Base-by-base conservation (phyloP, 2,888 invertebrate genomes). In the Iphiclides podalirius region DNA sequence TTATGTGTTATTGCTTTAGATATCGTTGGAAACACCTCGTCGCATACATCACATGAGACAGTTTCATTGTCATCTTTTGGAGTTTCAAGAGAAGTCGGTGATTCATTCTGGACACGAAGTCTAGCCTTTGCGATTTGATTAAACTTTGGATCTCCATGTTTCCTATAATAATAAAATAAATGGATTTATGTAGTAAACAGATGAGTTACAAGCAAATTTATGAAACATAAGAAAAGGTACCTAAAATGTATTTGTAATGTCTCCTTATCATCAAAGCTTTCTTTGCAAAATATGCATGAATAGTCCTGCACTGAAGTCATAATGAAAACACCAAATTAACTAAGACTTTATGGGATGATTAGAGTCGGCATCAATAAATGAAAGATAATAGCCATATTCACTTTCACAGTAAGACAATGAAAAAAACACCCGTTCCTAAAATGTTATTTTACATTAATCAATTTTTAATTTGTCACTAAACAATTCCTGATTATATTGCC, bases 1-100 rank as follows among this genome's bases (percentile, higher is more conserved):
- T 92, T 92, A 78, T 93, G 93, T 61, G 92, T 91, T 60, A 93
- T 92, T 2, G 92, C 92, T 53, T 90, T 90, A 1, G 92, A 91
- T 63, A 91, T 90, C 1, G 90, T 88, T 1, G 90, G 84, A 57
- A 92, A 92, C 45, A 79, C 72, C 68, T 90, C 86, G 1, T 89
- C 74, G 64, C 93, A 93, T 38, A 91, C 90, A 67, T 93, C 93
- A 65, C 93, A 93, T 40, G 79, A 78, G 36, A 89, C 75, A 73
- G 72, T 60, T 54, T 84, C 85, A 33, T 54, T 58, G 36, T 73
- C 74, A 20, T 79, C 72, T 58, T 69, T 69, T 35, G 63, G 57
- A 52, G 70, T 72, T 42, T 78, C 69, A 56, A 60, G 56, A 38
- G 68, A 52, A 40, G 55, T 52, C 53, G 65, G 59, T 52, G 62